phyloP scores from a whole-genome alignment of 2,797 vertebrate species.

The Microctenopoma steveboyesi region DNA sequence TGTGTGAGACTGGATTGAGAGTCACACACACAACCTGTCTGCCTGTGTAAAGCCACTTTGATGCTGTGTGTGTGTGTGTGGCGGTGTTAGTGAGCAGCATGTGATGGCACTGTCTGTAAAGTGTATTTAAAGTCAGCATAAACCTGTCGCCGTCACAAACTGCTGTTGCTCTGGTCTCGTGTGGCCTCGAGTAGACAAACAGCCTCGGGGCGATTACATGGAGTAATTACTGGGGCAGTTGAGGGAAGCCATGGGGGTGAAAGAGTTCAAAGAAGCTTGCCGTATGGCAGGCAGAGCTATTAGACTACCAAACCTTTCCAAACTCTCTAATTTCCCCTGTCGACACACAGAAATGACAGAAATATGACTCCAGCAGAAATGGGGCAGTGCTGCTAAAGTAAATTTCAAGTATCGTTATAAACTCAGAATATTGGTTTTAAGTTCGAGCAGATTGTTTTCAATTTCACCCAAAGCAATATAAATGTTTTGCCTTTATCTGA shows the following conservation, averaged over 20 bases:
- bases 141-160: neutral
- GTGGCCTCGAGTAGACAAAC: constrained; percentile 2
- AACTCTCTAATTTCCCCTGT: neutral
- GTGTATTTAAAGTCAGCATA: constrained; percentile 22
- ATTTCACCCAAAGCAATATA: neutral
- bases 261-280: constrained; percentile 7
- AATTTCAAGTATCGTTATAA: neutral
- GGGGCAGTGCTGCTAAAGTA: neutral
- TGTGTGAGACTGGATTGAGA: neutral
- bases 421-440: constrained; percentile 15
- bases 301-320: constrained; percentile 12
- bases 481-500: constrained; percentile 12
- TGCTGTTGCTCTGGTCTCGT: constrained; percentile 7
- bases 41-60: neutral
- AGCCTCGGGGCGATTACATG: constrained; percentile 10
- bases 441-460: neutral
- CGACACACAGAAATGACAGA: constrained; percentile 5
- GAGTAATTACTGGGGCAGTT: constrained; percentile 38
- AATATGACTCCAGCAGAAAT: neutral
- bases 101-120: neutral
- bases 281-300: constrained; percentile 19
- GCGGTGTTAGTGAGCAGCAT: constrained; percentile 5
- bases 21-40: neutral
- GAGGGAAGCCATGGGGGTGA: constrained; percentile 30
- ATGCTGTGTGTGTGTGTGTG: neutral